Evolutionary conservation across 53 echinoderm and acorn worm genomes (phyloP), one percentile per base, ranked within the genome.

Genomic region (Mesocentrotus franciscanus): DNA sequence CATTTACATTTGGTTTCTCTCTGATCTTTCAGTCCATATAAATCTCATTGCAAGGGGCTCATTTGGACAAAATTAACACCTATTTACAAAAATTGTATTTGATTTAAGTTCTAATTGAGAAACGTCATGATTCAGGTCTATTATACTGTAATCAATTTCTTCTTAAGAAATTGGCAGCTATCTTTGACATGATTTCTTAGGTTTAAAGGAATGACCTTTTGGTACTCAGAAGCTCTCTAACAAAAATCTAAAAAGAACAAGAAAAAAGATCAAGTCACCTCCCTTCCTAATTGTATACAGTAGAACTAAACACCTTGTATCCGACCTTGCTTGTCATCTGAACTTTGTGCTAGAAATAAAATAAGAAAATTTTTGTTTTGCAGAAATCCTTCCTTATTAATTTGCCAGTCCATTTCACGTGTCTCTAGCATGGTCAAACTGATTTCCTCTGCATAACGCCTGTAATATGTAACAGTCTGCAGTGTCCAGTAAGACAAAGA

Each of bases 351-450:
- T 39, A 20, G 64, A 64, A 64, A 15, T 64, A 81, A 81, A 81
- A 42, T 18, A 81, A 81, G 20, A 42, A 9, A 39, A 1, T 42
- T 72, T 81, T 81, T 39, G 90, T 72, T 81, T 81, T 39, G 90
- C 30, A 90, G 60, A 57, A 90, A 60, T 90, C 90, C 90, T 90
- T 90, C 90, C 90, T 59, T 29, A 90, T 90, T 60, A 58, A 60
- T 90, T 90, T 59, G 29, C 32, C 90, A 59, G 60, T 90, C 58
- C 16, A 32, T 24, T 60, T 58, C 58, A 57, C 27, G 15, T 90
- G 90, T 42, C 20, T 81, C 17, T 33, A 81, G 17, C 42, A 42
- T 42, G 81, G 81, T 20, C 81, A 81, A 18, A 81, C 4, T 81
- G 81, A 81, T 81, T 81, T 81, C 81, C 81, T 81, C 18, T 36